Evolutionary conservation across 1,140 invertebrate genomes (phyloP).

Genomic region (Rhyacophila brunnea): DNA sequence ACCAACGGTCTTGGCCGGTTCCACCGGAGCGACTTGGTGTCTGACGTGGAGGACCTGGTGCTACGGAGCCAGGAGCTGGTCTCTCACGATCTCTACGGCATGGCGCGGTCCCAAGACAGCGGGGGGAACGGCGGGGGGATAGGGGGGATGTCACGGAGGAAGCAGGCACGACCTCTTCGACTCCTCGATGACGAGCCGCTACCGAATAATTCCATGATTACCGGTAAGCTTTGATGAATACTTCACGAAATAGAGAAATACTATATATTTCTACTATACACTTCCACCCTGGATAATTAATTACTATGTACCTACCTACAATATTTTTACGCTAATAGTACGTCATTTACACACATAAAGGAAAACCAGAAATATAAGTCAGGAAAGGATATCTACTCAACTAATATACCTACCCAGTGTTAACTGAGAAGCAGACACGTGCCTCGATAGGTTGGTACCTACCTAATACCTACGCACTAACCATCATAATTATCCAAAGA

Average conservation of each 20-base stretch:
- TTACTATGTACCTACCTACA: no score
- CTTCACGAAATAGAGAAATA: no score
- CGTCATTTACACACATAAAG: no score
- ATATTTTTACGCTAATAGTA: no score
- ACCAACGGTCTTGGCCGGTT: not conserved
- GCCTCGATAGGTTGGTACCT: no score
- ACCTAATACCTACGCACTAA: no score
- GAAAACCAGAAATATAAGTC: no score
- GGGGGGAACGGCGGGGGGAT: constrained; percentile 8
- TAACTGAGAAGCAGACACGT: no score
- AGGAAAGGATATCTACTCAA: no score
- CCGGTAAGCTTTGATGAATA: not conserved
- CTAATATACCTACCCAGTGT: no score
- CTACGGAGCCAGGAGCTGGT: not conserved
- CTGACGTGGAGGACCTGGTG: not conserved
- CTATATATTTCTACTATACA: not conserved
- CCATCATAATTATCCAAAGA: no score
- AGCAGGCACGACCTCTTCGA: constrained; percentile 60
- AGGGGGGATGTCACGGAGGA: constrained; percentile 59
- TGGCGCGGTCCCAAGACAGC: constrained; percentile 11
- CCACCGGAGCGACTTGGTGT: not conserved
- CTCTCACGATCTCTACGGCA: constrained; percentile 1
- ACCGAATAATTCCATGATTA: constrained; percentile 3
- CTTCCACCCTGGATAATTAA: no score
- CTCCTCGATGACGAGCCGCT: constrained; percentile 52